Evolutionary conservation across 1,140 invertebrate genomes (phyloP).

Genomic region (Holcopasites calliopsidis): DNA sequence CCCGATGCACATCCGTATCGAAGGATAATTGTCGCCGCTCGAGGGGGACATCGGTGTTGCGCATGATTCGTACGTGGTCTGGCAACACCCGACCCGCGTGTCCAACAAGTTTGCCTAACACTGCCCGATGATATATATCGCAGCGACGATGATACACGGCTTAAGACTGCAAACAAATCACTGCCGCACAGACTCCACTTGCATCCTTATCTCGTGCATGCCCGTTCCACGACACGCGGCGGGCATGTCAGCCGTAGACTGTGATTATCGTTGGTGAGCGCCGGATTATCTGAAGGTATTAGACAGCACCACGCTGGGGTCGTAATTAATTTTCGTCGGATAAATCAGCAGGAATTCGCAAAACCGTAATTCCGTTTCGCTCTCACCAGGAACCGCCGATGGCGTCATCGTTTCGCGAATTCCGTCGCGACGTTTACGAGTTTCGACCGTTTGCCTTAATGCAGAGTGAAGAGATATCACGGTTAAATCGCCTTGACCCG

Average conservation of each 20-base stretch:
- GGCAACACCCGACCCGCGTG: conserved; percentile 8
- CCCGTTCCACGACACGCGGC: neutral
- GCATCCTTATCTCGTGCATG: conserved; percentile 17
- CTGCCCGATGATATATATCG: conserved; percentile 17
- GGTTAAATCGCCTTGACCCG: neutral
- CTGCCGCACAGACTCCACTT: neutral
- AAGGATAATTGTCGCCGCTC: conserved; percentile 28
- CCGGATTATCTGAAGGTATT: conserved; percentile 15
- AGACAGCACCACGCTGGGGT: neutral
- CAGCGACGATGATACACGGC: conserved; percentile 13
- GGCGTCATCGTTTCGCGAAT: conserved; percentile 13
- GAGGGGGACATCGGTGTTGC: conserved; percentile 3
- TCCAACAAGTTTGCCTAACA: conserved; percentile 22
- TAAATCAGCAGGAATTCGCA: neutral
- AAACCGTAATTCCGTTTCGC: neutral
- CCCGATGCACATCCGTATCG: neutral
- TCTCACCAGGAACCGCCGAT: neutral
- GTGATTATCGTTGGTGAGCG: conserved; percentile 23
- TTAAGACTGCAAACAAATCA: conserved; percentile 26
- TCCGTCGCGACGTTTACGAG: neutral
- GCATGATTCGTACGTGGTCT: neutral
- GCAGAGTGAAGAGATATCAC: neutral
- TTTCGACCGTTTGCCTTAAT: neutral
- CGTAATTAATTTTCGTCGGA: conserved; percentile 10
- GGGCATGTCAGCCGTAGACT: neutral